These are phyloP conservation scores for Lipophrys pholis DNA, from an alignment of 2,113 vertebrate species.

Conservation along the genomic window DNA sequence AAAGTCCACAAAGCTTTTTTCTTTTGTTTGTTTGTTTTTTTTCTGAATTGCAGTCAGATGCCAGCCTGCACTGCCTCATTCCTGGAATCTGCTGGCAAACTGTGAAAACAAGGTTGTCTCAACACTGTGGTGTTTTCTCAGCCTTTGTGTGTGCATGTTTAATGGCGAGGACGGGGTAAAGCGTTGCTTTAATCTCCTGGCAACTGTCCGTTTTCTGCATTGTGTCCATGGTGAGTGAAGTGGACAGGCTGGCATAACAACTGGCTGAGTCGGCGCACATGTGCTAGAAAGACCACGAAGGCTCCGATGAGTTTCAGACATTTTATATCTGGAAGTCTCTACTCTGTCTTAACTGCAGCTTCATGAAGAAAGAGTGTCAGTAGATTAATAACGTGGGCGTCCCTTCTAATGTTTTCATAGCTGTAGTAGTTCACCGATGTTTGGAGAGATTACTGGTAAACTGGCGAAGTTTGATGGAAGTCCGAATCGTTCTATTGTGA, in stretches of 20 bases:
- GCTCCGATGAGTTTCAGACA: too few species aligned
- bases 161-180: neutral
- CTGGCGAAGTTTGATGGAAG: too few species aligned
- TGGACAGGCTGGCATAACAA: slow-evolving; percentile 5
- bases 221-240: slow-evolving; percentile 15
- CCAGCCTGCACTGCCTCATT: slow-evolving; percentile 16
- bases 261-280: neutral
- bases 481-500: too few species aligned
- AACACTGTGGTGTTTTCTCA: slow-evolving; percentile 45
- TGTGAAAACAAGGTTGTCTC: slow-evolving; percentile 27
- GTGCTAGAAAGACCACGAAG: neutral
- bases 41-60: neutral
- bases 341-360: too few species aligned
- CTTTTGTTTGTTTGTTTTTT: too few species aligned
- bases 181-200: slow-evolving; percentile 34
- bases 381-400: too few species aligned
- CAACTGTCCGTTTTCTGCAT: slow-evolving; percentile 37
- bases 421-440: too few species aligned
- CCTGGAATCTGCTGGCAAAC: slow-evolving; percentile 47
- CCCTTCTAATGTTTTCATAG: too few species aligned
- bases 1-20: too few species aligned
- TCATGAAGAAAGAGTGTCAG: too few species aligned
- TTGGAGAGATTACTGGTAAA: too few species aligned
- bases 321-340: too few species aligned
- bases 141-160: slow-evolving; percentile 16